A percentile compares a stretch with the other conserved stretches of the same genome.
These are phyloP conservation scores for Trinorchestia longiramus DNA, from an alignment of 1,140 invertebrate genomes.

Conservation along the genomic window DNA sequence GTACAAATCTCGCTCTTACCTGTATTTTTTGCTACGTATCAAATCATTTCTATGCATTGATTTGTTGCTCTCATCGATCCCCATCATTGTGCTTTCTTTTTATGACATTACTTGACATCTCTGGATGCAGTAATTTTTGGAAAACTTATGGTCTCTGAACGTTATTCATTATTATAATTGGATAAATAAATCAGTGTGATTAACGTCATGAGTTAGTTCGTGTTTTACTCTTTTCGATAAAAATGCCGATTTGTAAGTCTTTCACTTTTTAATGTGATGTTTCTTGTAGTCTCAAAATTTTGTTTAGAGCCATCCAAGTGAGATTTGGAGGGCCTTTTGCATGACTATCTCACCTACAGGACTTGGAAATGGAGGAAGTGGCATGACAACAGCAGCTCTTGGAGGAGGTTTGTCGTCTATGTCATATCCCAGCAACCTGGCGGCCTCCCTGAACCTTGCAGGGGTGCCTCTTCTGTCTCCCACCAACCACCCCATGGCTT, in stretches of 20 bases:
- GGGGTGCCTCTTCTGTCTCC: conserved; percentile 4
- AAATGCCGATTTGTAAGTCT: not conserved
- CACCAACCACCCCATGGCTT: conserved; percentile 31
- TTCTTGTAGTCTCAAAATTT: not conserved
- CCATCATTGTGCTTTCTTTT: not conserved
- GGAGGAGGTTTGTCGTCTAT: not conserved
- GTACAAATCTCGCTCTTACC: not conserved
- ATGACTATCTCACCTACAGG: not conserved
- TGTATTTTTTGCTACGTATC: not conserved
- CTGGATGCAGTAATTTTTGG: not conserved
- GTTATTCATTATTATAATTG: not conserved
- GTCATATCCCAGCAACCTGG: conserved; percentile 28
- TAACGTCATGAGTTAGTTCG: not conserved
- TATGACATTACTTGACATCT: not conserved
- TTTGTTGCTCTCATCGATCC: not conserved
- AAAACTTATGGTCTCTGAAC: not conserved
- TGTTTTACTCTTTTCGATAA: not conserved
- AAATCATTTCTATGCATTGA: not conserved
- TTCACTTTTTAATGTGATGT: not conserved
- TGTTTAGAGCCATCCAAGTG: not conserved
- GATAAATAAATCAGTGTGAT: not conserved
- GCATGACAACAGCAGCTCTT: not conserved
- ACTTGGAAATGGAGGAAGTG: conserved; percentile 6
- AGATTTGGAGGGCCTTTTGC: not conserved
- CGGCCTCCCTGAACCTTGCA: conserved; percentile 28